Evolutionary conservation across 2,888 invertebrate genomes (phyloP).

Genomic region (Bursaphelenchus okinawaensis): DNA sequence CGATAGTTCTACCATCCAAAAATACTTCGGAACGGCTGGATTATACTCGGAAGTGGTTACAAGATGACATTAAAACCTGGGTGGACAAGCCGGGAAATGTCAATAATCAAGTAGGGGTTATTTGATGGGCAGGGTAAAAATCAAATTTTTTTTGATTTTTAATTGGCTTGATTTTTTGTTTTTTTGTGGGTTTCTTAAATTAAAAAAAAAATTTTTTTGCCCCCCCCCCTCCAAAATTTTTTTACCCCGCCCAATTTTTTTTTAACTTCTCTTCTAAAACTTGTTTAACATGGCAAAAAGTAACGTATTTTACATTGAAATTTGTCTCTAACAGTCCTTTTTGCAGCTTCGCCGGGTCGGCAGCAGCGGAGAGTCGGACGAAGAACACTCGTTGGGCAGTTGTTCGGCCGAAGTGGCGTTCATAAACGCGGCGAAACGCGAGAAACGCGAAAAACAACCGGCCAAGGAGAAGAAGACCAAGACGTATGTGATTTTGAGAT

Average conservation of each 20-base stretch:
- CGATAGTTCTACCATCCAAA: conserved; percentile 49
- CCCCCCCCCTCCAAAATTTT: too few relatives aligned
- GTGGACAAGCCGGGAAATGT: conserved; percentile 18
- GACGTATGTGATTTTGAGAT: not conserved
- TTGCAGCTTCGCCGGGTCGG: not conserved
- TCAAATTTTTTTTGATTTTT: too few relatives aligned
- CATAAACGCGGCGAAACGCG: conserved; percentile 39
- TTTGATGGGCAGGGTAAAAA: too few relatives aligned
- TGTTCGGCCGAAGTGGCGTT: conserved; percentile 57
- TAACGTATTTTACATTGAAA: too few relatives aligned
- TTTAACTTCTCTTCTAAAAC: too few relatives aligned
- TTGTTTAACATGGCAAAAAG: too few relatives aligned
- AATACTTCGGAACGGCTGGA: conserved; percentile 47
- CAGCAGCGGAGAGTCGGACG: conserved; percentile 1
- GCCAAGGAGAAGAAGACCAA: not conserved
- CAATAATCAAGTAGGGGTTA: conserved; percentile 2
- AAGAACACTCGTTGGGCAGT: conserved; percentile 45
- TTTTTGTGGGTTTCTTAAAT: too few relatives aligned
- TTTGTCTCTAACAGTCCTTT: too few relatives aligned
- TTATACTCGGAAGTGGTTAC: conserved; percentile 53
- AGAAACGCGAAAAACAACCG: not conserved
- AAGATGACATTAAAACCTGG: conserved; percentile 42
- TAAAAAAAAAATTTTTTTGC: too few relatives aligned
- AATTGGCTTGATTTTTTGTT: too few relatives aligned
- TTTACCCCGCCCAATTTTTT: too few relatives aligned